These are phyloP conservation scores for Diogma glabrata DNA, from an alignment of 2,888 invertebrate genomes.

Conservation along the genomic window DNA sequence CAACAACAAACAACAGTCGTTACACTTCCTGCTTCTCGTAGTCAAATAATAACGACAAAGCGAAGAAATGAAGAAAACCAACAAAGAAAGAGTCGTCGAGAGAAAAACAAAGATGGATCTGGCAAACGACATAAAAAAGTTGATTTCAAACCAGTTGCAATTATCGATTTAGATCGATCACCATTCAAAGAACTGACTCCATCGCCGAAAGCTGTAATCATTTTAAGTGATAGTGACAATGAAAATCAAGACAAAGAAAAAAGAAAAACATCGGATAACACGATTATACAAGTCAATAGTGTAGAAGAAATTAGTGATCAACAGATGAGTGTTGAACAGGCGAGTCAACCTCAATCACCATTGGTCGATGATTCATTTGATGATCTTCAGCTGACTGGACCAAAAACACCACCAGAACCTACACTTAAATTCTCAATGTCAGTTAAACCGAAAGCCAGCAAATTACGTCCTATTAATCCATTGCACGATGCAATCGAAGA, in stretches of 20 bases:
- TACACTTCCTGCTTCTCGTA: constrained; percentile 31
- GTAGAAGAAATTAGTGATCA: background rate
- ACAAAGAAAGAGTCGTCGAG: background rate
- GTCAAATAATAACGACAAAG: constrained; percentile 27
- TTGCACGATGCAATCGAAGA: constrained; percentile 46
- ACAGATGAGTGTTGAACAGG: background rate
- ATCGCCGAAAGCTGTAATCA: constrained; percentile 68
- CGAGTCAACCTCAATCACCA: constrained; percentile 12
- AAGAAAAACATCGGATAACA: background rate
- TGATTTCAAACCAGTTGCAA: constrained; percentile 58
- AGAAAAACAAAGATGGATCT: background rate
- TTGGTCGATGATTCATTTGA: constrained; percentile 11
- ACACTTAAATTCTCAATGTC: constrained; percentile 45
- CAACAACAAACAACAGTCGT: constrained; percentile 36
- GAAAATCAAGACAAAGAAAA: constrained; percentile 24
- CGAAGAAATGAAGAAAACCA: constrained; percentile 17
- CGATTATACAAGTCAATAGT: background rate
- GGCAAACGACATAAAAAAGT: constrained; percentile 38
- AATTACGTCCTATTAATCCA: constrained; percentile 47
- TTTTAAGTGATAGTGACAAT: constrained; percentile 70
- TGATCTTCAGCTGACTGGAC: constrained; percentile 35
- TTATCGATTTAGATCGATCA: constrained; percentile 74
- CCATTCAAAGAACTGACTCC: constrained; percentile 74
- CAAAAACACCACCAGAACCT: constrained; percentile 63
- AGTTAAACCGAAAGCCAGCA: constrained; percentile 39